phyloP scores from a whole-genome alignment of 2,888 invertebrate species.

The Patella caerulea region DNA sequence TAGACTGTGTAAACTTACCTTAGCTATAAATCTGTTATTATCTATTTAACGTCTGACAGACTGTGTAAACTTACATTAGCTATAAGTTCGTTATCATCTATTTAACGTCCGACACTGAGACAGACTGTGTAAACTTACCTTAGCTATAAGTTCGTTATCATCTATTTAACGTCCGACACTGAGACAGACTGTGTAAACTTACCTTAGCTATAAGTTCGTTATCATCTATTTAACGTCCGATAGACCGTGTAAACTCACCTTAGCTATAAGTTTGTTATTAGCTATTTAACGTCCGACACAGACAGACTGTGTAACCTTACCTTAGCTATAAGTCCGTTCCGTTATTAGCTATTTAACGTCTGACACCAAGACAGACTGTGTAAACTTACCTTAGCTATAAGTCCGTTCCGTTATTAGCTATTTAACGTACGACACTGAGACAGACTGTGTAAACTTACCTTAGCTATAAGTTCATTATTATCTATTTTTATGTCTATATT shows the following conservation, averaged over 20 bases:
- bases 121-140: background rate
- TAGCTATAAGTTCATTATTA: constrained; percentile 75
- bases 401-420: constrained; percentile 75
- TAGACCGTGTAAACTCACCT: no score
- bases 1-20: no score
- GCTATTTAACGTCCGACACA: no score
- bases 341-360: background rate
- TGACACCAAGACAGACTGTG: background rate
- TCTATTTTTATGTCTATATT: constrained; percentile 79
- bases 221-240: no score
- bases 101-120: no score
- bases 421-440: no score
- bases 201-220: constrained; percentile 70
- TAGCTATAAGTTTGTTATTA: no score
- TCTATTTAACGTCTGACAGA: no score
- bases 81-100: background rate
- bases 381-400: constrained; percentile 74
- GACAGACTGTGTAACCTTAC: background rate
- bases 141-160: background rate
- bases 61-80: background rate
- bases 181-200: no score
- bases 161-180: background rate
- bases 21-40: no score
- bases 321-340: background rate
- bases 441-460: constrained; percentile 66